Evolutionary conservation across 2,113 vertebrate species (phyloP).

Genomic region (Microcebus murinus): DNA sequence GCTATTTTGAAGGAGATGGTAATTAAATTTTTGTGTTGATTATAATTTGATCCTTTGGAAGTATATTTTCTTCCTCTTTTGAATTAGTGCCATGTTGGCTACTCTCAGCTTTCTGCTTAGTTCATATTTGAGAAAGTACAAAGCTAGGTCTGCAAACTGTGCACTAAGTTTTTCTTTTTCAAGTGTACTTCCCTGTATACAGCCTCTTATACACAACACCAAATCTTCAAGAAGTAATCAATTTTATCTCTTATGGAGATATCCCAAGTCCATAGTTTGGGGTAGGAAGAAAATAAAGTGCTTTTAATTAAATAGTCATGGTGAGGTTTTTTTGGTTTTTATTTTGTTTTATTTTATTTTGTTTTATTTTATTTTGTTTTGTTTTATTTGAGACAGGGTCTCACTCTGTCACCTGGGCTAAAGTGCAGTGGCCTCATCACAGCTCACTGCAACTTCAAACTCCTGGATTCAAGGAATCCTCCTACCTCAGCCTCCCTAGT

Average conservation of each 20-base stretch:
- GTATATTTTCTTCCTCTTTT: background rate
- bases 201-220: background rate
- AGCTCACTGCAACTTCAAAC: too few relatives aligned
- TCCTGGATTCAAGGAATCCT: too few relatives aligned
- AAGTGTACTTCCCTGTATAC: background rate
- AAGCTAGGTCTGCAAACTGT: background rate
- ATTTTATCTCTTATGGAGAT: background rate
- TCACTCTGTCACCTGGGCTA: too few relatives aligned
- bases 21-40: slow-evolving; percentile 41
- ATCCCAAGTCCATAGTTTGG: background rate
- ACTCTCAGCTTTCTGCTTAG: background rate
- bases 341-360: too few relatives aligned
- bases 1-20: slow-evolving; percentile 23
- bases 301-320: background rate
- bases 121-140: background rate
- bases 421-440: too few relatives aligned
- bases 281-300: background rate
- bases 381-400: too few relatives aligned
- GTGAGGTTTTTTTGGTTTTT: too few relatives aligned
- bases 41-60: background rate
- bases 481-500: too few relatives aligned
- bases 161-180: background rate
- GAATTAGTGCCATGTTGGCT: background rate
- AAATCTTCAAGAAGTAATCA: background rate
- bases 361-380: too few relatives aligned